Evolutionary conservation across 2,888 invertebrate species (phyloP).

Genomic region (Apoda limacodes): DNA sequence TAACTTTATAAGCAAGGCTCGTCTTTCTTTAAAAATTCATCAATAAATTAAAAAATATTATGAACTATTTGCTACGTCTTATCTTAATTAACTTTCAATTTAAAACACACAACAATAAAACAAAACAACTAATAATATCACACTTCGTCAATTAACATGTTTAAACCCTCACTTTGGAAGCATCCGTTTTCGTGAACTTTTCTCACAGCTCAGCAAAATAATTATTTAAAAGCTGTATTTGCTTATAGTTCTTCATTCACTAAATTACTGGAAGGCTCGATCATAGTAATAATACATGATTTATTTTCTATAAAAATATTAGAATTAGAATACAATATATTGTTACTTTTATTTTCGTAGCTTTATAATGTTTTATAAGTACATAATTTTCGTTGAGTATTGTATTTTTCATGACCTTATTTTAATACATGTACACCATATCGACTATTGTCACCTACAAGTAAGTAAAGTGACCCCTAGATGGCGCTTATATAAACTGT

Average conservation of each 20-base stretch:
- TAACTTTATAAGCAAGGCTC: slow-evolving; percentile 66
- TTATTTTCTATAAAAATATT: slow-evolving; percentile 70
- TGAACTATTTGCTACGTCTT: slow-evolving; percentile 53
- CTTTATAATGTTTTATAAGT: slow-evolving; percentile 51
- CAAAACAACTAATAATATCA: slow-evolving; percentile 66
- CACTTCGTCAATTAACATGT: slow-evolving; percentile 54
- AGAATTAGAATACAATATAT: slow-evolving; percentile 61
- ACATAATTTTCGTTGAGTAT: slow-evolving; percentile 56
- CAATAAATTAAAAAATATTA: slow-evolving; percentile 50
- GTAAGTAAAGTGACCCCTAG: no score
- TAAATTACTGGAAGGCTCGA: slow-evolving; percentile 69
- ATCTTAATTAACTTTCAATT: slow-evolving; percentile 45
- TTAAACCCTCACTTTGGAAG: slow-evolving; percentile 54
- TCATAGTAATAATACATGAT: slow-evolving; percentile 59
- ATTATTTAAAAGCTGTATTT: slow-evolving; percentile 52
- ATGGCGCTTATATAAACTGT: slow-evolving; percentile 25
- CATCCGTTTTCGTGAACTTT: slow-evolving; percentile 40
- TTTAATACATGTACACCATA: slow-evolving; percentile 32
- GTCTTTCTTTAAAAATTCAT: slow-evolving; percentile 64
- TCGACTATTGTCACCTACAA: slow-evolving; percentile 25
- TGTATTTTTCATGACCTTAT: slow-evolving; percentile 46
- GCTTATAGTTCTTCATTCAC: no score
- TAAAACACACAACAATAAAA: slow-evolving; percentile 68
- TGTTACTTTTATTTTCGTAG: slow-evolving; percentile 44
- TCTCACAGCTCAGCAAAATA: slow-evolving; percentile 59